Percentiles rank a stretch among this genome's conserved stretches.
These are phyloP conservation scores for Ostrea edulis DNA, from an alignment of 1,140 invertebrate species.

Conservation along the genomic window DNA sequence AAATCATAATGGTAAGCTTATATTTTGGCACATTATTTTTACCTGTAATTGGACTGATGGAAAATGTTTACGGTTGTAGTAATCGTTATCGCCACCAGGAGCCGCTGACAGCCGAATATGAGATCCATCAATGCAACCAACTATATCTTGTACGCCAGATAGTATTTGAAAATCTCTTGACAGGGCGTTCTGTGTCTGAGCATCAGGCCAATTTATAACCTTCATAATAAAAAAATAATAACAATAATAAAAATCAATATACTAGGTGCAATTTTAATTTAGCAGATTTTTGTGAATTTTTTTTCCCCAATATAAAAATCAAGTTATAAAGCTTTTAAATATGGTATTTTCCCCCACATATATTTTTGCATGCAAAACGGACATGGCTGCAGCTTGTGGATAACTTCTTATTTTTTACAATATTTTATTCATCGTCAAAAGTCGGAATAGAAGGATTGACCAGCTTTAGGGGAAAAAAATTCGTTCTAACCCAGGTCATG, in stretches of 20 bases:
- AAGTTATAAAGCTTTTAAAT: no score
- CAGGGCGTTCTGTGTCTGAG: constrained; percentile 38
- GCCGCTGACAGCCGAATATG: constrained; percentile 48
- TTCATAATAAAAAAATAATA: constrained; percentile 19
- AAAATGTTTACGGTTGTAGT: no score
- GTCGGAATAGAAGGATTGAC: background rate
- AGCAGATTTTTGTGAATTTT: no score
- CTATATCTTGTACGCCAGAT: constrained; percentile 45
- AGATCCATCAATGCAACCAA: constrained; percentile 52
- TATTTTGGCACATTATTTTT: background rate
- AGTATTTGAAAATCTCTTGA: constrained; percentile 30
- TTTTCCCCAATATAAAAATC: no score
- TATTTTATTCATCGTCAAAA: background rate
- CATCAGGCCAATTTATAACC: constrained; percentile 54
- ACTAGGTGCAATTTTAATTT: no score
- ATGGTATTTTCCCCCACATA: no score
- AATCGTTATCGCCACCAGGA: constrained; percentile 48
- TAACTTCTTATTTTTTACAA: no score
- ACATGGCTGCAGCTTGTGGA: no score
- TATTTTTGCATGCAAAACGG: no score
- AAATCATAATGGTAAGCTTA: background rate
- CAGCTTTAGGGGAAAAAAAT: background rate
- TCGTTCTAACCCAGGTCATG: no score
- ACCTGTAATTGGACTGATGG: constrained; percentile 33
- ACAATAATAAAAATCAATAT: no score